phyloP scores from a whole-genome alignment of 2,113 vertebrate genomes.

The Chlamydotis undulata region DNA sequence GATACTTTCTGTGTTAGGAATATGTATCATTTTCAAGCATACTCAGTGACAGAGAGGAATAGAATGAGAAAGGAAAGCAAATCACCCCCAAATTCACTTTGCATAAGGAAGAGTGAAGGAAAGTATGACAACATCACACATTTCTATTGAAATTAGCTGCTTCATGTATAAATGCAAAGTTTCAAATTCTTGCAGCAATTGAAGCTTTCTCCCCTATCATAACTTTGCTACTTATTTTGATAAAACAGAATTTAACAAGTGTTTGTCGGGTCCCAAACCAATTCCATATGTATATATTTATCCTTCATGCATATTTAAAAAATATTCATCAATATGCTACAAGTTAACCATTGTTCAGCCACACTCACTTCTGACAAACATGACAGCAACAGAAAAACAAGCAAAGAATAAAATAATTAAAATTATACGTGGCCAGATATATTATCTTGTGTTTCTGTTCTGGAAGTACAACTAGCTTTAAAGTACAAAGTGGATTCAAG shows the following conservation, averaged over 20 bases:
- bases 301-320: not conserved
- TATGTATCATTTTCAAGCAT: not conserved
- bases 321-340: not conserved
- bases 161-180: not conserved
- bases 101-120: not conserved
- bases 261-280: not conserved
- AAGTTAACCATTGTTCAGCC: constrained; percentile 24
- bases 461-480: not conserved
- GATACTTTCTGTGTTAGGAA: not conserved
- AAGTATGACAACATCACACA: not conserved
- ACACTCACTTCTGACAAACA: not conserved
- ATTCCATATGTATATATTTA: not conserved
- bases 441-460: not conserved
- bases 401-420: not conserved
- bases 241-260: constrained; percentile 28
- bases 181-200: not conserved
- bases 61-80: constrained; percentile 1
- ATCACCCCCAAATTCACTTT: not conserved
- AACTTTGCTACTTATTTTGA: not conserved
- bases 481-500: not conserved
- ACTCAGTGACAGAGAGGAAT: not conserved
- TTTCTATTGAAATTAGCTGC: constrained; percentile 5
- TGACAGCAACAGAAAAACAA: not conserved
- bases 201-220: not conserved
- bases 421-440: not conserved